Conservation (phyloP, 2,888 invertebrate genomes). For the Sinohyriopsis cumingii region DNA sequence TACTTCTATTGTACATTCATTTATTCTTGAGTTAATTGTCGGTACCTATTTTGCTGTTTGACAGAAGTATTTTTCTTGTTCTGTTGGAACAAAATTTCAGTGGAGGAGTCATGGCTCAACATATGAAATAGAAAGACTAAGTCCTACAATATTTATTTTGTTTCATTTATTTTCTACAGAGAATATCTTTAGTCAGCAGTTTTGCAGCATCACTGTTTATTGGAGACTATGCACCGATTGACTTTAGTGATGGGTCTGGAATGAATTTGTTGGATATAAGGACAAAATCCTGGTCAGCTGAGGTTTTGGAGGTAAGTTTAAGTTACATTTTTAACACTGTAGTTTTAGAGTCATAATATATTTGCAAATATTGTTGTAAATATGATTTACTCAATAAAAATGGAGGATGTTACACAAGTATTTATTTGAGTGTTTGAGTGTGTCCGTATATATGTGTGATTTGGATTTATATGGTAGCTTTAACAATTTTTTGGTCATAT, state of each 20-base stretch:
- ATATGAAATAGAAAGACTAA: too few species aligned
- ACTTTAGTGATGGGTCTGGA: slow-evolving; percentile 93
- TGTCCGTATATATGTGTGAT: too few species aligned
- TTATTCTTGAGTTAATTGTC: too few species aligned
- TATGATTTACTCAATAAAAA: slow-evolving; percentile 1
- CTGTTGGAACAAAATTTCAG: too few species aligned
- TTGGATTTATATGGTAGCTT: too few species aligned
- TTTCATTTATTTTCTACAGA: slow-evolving; percentile 74
- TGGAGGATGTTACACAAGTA: not conserved
- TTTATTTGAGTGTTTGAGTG: too few species aligned
- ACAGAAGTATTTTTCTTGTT: too few species aligned
- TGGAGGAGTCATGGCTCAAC: too few species aligned
- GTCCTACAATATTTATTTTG: too few species aligned
- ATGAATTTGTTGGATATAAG: slow-evolving; percentile 94
- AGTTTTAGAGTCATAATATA: not conserved
- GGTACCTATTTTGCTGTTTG: too few species aligned
- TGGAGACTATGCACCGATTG: slow-evolving; percentile 91
- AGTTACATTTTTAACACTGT: not conserved
- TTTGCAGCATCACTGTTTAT: slow-evolving; percentile 91
- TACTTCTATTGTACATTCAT: too few species aligned
- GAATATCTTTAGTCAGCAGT: slow-evolving; percentile 94
- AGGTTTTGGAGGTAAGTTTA: slow-evolving; percentile 79
- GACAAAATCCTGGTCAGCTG: slow-evolving; percentile 83
- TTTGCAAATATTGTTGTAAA: slow-evolving; percentile 14
- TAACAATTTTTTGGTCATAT: too few species aligned